Conservation (phyloP, 1,140 invertebrate species). For the Lordiphosa collinella region DNA sequence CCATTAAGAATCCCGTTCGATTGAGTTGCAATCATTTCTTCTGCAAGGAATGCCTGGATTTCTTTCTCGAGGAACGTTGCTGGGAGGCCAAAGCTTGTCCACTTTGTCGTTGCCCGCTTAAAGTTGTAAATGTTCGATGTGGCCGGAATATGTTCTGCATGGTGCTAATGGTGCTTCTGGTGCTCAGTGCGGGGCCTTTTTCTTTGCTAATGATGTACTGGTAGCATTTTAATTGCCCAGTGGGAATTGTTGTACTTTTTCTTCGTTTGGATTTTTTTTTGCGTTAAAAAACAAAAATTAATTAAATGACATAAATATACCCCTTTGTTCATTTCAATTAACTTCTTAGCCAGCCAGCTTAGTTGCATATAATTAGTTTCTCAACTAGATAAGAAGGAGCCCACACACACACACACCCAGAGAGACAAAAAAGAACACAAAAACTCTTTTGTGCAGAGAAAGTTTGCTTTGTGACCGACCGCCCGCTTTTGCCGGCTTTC, state of each 20-base stretch:
- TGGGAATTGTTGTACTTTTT: not conserved
- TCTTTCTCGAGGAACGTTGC: constrained; percentile 32
- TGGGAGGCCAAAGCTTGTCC: constrained; percentile 47
- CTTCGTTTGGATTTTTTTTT: not conserved
- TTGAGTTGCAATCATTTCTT: constrained; percentile 43
- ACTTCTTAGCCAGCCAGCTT: constrained; percentile 11
- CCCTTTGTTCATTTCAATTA: constrained; percentile 18
- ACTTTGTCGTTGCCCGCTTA: constrained; percentile 25
- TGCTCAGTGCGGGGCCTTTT: constrained; percentile 42
- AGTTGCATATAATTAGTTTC: constrained; percentile 44
- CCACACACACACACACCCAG: not conserved
- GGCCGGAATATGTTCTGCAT: too few relatives aligned
- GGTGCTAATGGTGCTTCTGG: constrained; percentile 10
- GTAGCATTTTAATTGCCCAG: constrained; percentile 9
- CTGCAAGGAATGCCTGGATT: constrained; percentile 35
- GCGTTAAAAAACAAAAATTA: constrained; percentile 12
- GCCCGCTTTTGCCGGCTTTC: too few relatives aligned
- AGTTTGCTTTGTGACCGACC: too few relatives aligned
- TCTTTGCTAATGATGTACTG: constrained; percentile 49
- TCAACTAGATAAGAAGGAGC: constrained; percentile 18
- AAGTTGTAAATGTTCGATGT: not conserved
- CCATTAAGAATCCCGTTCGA: constrained; percentile 26
- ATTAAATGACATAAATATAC: constrained; percentile 49
- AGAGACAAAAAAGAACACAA: constrained; percentile 2
- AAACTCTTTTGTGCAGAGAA: too few relatives aligned